Conservation (phyloP, 2,113 vertebrate species). For the Parus major region DNA sequence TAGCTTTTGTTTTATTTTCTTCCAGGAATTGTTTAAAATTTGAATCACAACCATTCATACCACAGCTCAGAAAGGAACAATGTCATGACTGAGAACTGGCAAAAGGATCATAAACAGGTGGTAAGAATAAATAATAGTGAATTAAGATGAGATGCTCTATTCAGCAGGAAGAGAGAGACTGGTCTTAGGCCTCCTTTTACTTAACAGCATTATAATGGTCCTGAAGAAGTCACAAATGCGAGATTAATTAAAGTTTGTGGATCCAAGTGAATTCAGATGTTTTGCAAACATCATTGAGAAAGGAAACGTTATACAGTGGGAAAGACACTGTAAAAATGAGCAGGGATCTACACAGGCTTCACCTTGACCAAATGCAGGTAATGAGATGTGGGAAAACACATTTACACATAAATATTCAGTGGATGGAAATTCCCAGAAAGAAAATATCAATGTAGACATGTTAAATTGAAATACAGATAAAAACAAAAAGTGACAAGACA, state of each 20-base stretch:
- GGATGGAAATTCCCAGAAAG: background rate
- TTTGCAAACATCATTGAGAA: background rate
- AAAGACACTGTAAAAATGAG: background rate
- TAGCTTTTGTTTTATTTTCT: constrained; percentile 34
- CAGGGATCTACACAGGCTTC: background rate
- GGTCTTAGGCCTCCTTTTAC: background rate
- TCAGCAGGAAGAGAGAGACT: background rate
- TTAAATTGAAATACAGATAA: background rate
- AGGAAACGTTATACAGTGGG: background rate
- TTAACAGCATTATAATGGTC: constrained; percentile 4
- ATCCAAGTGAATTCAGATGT: constrained; percentile 1
- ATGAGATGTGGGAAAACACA: background rate
- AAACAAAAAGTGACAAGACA: background rate
- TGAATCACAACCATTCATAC: background rate
- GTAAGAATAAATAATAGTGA: constrained; percentile 20
- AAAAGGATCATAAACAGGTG: constrained; percentile 15
- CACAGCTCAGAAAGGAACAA: background rate
- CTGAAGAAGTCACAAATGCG: constrained; percentile 10
- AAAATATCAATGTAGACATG: background rate
- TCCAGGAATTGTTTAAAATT: constrained; percentile 19
- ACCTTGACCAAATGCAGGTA: background rate
- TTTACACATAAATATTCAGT: background rate
- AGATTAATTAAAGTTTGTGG: constrained; percentile 17
- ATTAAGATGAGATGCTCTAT: background rate
- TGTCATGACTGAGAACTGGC: constrained; percentile 7